Conservation (phyloP, 2,797 vertebrate genomes). For the Oophaga sylvatica region DNA sequence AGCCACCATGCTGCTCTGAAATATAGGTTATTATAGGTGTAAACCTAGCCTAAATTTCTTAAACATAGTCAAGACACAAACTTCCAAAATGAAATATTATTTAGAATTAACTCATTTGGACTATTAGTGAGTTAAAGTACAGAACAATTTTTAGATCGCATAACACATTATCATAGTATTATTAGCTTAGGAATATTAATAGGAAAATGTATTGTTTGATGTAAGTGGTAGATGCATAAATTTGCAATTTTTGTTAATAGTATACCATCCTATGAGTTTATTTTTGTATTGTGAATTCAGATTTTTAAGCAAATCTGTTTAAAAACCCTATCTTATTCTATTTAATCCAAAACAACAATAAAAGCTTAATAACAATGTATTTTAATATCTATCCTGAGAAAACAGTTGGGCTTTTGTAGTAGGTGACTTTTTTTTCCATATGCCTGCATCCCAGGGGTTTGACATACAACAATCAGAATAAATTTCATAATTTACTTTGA, state of each 20-base stretch:
- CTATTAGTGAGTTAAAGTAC: neutral
- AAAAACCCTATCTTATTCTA: neutral
- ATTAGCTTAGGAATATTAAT: neutral
- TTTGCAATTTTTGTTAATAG: neutral
- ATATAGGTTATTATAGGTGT: neutral
- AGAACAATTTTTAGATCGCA: neutral
- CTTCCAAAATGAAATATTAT: neutral
- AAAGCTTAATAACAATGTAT: conserved; percentile 40
- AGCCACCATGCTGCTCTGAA: no score
- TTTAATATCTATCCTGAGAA: conserved; percentile 36
- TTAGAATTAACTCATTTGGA: neutral
- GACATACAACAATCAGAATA: conserved; percentile 53
- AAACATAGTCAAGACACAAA: neutral
- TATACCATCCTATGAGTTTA: neutral
- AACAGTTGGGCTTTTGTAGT: conserved; percentile 51
- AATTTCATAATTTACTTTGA: conserved; percentile 54
- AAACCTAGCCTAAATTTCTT: neutral
- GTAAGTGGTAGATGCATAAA: neutral
- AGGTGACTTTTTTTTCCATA: conserved; percentile 56
- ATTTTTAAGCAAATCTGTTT: neutral
- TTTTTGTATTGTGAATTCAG: neutral
- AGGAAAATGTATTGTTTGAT: neutral
- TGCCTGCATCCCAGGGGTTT: conserved; percentile 51
- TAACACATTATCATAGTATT: neutral
- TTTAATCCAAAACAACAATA: neutral